These are phyloP conservation scores for Conchocele bisecta DNA, from an alignment of 2,888 invertebrate genomes.

Conservation along the genomic window DNA sequence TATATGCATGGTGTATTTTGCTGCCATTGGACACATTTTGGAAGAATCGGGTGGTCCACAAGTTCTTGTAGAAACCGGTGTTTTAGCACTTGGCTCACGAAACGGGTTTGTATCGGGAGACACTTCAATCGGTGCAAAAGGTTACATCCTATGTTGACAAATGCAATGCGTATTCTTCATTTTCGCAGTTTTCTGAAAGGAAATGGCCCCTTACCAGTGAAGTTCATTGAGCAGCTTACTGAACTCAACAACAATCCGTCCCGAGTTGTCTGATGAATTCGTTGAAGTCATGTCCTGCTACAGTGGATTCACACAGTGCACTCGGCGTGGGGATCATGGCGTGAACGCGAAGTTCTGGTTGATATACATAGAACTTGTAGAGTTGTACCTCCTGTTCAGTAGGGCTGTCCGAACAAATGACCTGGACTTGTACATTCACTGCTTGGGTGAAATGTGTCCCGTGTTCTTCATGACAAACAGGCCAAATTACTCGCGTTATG, in stretches of 20 bases:
- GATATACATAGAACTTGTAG: conserved; percentile 43
- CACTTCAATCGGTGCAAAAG: conserved; percentile 57
- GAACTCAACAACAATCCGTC: conserved; percentile 2
- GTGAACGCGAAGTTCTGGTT: conserved; percentile 51
- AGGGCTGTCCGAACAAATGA: conserved; percentile 46
- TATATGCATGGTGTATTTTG: conserved; percentile 49
- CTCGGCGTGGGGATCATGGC: conserved; percentile 41
- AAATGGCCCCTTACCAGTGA: neutral
- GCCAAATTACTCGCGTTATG: conserved; percentile 56
- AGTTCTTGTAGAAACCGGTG: conserved; percentile 48
- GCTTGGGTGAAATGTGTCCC: conserved; percentile 6
- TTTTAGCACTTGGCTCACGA: conserved; percentile 49
- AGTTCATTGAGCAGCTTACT: neutral
- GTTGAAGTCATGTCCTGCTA: conserved; percentile 4
- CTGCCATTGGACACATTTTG: conserved; percentile 46
- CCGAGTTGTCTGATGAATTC: too few relatives aligned
- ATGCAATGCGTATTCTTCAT: conserved; percentile 40
- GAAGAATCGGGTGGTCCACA: conserved; percentile 46
- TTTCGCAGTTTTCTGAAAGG: conserved; percentile 36
- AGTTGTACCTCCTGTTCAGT: conserved; percentile 22
- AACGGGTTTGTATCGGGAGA: conserved; percentile 37
- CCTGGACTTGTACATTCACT: conserved; percentile 36
- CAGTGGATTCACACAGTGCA: conserved; percentile 2
- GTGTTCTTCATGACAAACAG: too few relatives aligned
- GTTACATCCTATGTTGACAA: conserved; percentile 40